These are phyloP conservation scores for Heteromyza rotundicornis DNA, from an alignment of 2,888 invertebrate genomes.

Conservation along the genomic window DNA sequence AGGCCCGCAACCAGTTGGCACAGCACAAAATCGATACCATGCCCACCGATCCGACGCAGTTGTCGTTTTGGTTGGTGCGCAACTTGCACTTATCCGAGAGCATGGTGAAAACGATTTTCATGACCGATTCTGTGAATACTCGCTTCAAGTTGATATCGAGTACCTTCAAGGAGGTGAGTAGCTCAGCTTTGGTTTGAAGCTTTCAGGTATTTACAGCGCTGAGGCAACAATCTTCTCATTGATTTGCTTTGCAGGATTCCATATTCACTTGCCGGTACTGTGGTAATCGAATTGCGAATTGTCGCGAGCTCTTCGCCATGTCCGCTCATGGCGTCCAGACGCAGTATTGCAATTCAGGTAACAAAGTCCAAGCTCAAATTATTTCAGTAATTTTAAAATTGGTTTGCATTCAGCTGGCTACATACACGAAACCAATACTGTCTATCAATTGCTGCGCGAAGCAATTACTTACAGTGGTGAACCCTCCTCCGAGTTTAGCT, in stretches of 20 bases:
- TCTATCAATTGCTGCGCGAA: constrained; percentile 65
- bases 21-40: constrained; percentile 63
- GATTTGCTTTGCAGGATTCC: constrained; percentile 59
- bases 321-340: constrained; percentile 80
- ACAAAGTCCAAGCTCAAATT: not conserved
- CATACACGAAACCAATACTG: constrained; percentile 82
- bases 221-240: not conserved
- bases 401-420: constrained; percentile 65
- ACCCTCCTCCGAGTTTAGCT: constrained; percentile 76
- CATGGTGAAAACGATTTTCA: constrained; percentile 69
- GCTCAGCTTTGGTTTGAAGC: too few relatives aligned
- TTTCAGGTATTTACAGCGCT: not conserved
- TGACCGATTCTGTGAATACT: constrained; percentile 72
- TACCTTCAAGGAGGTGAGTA: constrained; percentile 50
- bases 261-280: constrained; percentile 68
- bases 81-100: constrained; percentile 74
- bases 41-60: constrained; percentile 71
- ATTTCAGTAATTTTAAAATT: not conserved
- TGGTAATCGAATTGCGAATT: constrained; percentile 68
- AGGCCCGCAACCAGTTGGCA: constrained; percentile 56
- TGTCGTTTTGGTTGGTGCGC: constrained; percentile 83
- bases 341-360: constrained; percentile 79
- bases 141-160: constrained; percentile 65
- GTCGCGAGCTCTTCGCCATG: constrained; percentile 79
- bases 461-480: constrained; percentile 64